These are phyloP conservation scores for Tinea pellionella DNA, from an alignment of 2,888 invertebrate genomes.

Conservation along the genomic window DNA sequence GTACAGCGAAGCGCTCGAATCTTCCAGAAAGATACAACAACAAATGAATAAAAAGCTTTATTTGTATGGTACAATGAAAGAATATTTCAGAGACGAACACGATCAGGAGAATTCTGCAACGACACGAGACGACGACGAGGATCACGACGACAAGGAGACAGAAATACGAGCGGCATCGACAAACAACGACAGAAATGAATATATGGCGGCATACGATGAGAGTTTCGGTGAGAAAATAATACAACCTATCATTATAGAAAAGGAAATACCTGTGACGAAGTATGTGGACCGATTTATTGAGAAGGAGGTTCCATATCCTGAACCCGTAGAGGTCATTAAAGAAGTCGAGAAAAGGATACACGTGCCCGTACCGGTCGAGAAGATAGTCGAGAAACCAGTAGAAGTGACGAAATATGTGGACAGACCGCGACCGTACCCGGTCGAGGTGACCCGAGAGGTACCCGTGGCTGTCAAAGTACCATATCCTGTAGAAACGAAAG, in stretches of 20 bases:
- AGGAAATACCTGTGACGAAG: constrained; percentile 56
- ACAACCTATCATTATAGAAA: constrained; percentile 57
- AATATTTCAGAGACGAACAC: constrained; percentile 16
- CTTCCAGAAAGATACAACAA: constrained; percentile 42
- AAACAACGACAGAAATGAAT: constrained; percentile 34
- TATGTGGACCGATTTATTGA: constrained; percentile 53
- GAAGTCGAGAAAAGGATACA: constrained; percentile 54
- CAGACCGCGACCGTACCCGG: constrained; percentile 67
- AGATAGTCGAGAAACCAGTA: constrained; percentile 63
- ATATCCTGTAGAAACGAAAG: constrained; percentile 58
- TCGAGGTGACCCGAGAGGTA: constrained; percentile 49
- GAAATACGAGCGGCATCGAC: constrained; percentile 38
- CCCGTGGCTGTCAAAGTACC: constrained; percentile 42
- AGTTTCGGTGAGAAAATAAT: constrained; percentile 41
- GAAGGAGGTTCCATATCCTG: constrained; percentile 53
- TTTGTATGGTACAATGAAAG: constrained; percentile 40
- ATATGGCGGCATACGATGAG: constrained; percentile 29
- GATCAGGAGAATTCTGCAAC: constrained; percentile 24
- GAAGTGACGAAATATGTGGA: constrained; percentile 64
- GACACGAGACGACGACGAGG: constrained; percentile 23
- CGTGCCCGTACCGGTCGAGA: constrained; percentile 58
- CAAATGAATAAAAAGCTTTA: constrained; percentile 37
- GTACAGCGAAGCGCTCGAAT: constrained; percentile 46
- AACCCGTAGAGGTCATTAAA: constrained; percentile 41
- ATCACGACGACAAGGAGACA: constrained; percentile 22